These are phyloP conservation scores for Orestias chungarensis DNA, from an alignment of 2,797 vertebrate genomes.

Conservation along the genomic window DNA sequence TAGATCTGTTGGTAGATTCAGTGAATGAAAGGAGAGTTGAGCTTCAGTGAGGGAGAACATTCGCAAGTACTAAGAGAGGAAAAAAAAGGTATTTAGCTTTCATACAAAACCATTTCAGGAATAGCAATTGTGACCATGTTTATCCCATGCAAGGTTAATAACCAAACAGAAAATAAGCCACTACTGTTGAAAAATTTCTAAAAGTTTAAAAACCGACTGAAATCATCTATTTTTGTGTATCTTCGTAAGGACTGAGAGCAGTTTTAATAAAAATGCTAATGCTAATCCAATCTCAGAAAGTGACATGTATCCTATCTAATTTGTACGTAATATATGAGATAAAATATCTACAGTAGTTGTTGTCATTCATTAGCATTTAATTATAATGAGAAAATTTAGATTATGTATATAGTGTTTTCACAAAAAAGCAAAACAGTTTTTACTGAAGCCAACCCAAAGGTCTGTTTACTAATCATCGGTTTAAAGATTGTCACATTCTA, in stretches of 20 bases:
- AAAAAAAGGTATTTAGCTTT: neutral
- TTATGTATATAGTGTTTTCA: neutral
- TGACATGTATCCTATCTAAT: neutral
- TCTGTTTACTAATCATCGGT: neutral
- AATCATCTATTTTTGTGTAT: neutral
- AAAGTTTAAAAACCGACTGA: neutral
- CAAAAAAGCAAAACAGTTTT: neutral
- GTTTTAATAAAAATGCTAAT: neutral
- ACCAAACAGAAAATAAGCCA: neutral
- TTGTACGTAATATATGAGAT: neutral
- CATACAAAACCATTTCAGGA: conserved; percentile 9
- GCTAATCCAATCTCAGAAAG: neutral
- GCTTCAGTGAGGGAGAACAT: neutral
- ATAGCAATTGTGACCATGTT: neutral
- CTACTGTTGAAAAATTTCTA: neutral
- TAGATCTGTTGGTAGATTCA: conserved; percentile 54
- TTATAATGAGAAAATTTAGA: neutral
- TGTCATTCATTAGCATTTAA: neutral
- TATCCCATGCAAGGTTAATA: neutral
- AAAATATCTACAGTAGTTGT: too few species aligned
- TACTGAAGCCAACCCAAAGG: neutral
- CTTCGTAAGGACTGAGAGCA: neutral
- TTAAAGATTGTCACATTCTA: neutral
- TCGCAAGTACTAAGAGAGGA: neutral
- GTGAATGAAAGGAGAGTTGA: conserved; percentile 13